Base-by-base conservation (phyloP, 2,797 vertebrate species). In the Cephalopachus bancanus region DNA sequence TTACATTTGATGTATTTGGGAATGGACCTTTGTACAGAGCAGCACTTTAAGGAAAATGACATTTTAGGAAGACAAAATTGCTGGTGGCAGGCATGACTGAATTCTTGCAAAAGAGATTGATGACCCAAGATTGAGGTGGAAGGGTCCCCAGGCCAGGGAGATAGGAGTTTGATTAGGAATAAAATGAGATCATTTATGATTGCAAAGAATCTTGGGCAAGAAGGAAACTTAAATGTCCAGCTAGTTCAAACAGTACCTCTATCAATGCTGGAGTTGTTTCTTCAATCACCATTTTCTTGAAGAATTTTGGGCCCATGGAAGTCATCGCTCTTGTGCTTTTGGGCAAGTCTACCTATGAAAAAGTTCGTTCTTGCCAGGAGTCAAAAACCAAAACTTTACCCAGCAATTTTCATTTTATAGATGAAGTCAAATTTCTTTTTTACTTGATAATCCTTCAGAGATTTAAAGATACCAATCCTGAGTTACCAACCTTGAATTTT, bases 1-100 rank as follows among this genome's bases (percentile, higher is more conserved):
- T 44, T 44, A 44, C 44, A 44, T 0, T 6, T 26, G 9, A 19
- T 7, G 3, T 7, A n/a, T 7, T 1, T 26, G n/a, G 62, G 44
- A 44, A 44, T 44, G 44, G 44, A n/a, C 1, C 17, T 64, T 74
- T 26, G 65, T 51, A 20, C 7, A 12, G 37, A 81, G n/a, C 1
- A 3, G 51, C 44, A 5, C 33, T 26, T 0, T 3, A 33, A 69
- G 59, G 44, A 69, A 20, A n/a, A 19, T 51, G 69, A 44, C 44
- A 44, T 44, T 44, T 44, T 44, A 44, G 44, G 44, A 44, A 44
- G 44, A 22, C 8, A 72, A 65, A 65, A 5, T 49, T n/a, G 59
- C 24, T 71, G 28, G 89, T 17, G 7, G 7, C n/a, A 24, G 33
- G 57, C 6, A 57, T 55, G 51, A 49, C 6, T 72, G 49, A 44